Percentiles rank a stretch among this genome's conserved stretches.
Evolutionary conservation across 1,140 invertebrate genomes (phyloP).

Genomic region (Drosophila melanica): DNA sequence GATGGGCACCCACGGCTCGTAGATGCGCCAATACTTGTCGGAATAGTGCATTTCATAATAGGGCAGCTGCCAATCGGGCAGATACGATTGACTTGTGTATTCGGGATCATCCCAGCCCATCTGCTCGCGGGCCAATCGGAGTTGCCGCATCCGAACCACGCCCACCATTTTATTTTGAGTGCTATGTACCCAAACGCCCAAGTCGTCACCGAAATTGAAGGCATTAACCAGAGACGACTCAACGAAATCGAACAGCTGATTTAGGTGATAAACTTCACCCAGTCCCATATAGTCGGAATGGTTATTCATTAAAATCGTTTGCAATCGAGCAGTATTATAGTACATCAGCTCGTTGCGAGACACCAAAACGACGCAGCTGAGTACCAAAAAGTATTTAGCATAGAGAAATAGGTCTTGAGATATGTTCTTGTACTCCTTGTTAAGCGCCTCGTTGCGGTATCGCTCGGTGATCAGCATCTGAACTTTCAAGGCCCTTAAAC

Average conservation of each 20-base stretch:
- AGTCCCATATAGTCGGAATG: constrained; percentile 38
- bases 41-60: constrained; percentile 46
- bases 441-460: constrained; percentile 56
- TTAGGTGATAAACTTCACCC: constrained; percentile 11
- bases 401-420: constrained; percentile 52
- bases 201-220: constrained; percentile 26
- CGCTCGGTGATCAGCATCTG: constrained; percentile 53
- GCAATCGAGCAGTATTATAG: constrained; percentile 39
- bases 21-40: constrained; percentile 65
- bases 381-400: constrained; percentile 47
- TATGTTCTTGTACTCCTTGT: constrained; percentile 51
- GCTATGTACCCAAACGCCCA: constrained; percentile 41
- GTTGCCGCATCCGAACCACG: constrained; percentile 62
- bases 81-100: constrained; percentile 25
- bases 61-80: constrained; percentile 56
- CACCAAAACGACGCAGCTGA: constrained; percentile 37
- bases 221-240: constrained; percentile 25
- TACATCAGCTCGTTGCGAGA: constrained; percentile 26
- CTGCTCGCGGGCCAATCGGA: constrained; percentile 17
- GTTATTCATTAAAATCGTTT: constrained; percentile 26
- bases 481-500: constrained; percentile 31
- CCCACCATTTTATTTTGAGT: constrained; percentile 51
- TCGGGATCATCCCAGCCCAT: constrained; percentile 13
- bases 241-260: constrained; percentile 52
- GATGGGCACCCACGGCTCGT: constrained; percentile 62